Evolutionary conservation across 2,113 vertebrate genomes (phyloP).

Genomic region (Indicator maculatus): DNA sequence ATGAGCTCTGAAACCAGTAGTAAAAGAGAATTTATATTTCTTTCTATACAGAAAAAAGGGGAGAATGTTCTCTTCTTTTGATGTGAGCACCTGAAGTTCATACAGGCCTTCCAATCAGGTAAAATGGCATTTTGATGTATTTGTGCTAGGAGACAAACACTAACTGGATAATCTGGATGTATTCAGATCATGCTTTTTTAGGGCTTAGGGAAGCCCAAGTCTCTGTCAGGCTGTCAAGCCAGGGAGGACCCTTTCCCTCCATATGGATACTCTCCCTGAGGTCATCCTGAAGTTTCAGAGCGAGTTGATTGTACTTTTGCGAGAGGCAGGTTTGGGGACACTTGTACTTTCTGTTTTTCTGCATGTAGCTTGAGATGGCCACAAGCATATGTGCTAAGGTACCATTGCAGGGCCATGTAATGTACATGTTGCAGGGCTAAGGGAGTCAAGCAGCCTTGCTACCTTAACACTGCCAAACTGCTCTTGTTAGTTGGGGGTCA

Average conservation of each 20-base stretch:
- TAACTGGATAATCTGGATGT: neutral
- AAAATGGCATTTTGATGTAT: neutral
- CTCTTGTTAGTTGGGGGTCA: neutral
- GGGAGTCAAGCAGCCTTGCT: neutral
- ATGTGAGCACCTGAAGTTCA: neutral
- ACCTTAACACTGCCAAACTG: neutral
- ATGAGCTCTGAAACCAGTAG: neutral
- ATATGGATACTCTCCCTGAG: fast-evolving
- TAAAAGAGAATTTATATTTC: neutral
- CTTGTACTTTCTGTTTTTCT: neutral
- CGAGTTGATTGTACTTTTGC: neutral
- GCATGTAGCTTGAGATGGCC: neutral
- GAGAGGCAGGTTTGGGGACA: neutral
- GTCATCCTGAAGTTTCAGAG: neutral
- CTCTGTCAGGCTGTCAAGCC: neutral
- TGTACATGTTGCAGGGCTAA: neutral
- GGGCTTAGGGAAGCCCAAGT: neutral
- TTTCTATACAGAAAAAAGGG: neutral
- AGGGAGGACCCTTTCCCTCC: neutral
- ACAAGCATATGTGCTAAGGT: fast-evolving
- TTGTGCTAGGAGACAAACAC: neutral
- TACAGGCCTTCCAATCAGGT: neutral
- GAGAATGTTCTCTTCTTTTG: neutral
- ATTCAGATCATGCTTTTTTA: neutral
- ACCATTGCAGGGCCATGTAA: neutral